Conservation (phyloP, 2,888 invertebrate genomes). For the Scaptomyza cyrtandrae region DNA sequence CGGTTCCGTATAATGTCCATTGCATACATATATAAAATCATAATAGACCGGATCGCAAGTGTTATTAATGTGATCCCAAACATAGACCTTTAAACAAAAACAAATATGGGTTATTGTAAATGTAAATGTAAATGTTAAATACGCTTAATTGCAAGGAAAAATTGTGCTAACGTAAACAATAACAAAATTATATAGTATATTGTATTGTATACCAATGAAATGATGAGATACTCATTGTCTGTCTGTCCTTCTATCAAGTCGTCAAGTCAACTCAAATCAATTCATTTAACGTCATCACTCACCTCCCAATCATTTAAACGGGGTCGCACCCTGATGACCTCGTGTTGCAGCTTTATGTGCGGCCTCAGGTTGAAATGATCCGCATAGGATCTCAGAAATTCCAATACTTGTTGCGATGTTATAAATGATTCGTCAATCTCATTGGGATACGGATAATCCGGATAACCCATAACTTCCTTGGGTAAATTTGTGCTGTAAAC, state of each 20-base stretch:
- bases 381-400: constrained; percentile 90
- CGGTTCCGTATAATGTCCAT: constrained; percentile 94
- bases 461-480: constrained; percentile 97
- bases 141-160: constrained; percentile 12
- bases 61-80: constrained; percentile 76
- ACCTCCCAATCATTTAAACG: constrained; percentile 87
- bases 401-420: constrained; percentile 89
- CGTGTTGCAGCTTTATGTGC: constrained; percentile 87
- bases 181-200: constrained; percentile 7
- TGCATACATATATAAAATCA: constrained; percentile 93
- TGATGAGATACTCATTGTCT: constrained; percentile 4
- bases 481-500: constrained; percentile 94
- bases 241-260: not conserved
- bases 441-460: constrained; percentile 92
- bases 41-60: constrained; percentile 86
- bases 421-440: constrained; percentile 89
- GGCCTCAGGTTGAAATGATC: constrained; percentile 88
- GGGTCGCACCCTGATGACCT: constrained; percentile 87
- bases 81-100: constrained; percentile 69
- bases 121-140: too few species aligned
- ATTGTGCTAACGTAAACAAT: constrained; percentile 13
- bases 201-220: constrained; percentile 8
- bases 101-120: too few species aligned
- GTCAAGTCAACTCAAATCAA: not conserved
- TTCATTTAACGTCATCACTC: constrained; percentile 74